Percentiles rank a stretch among this genome's conserved stretches.
Evolutionary conservation across 2,888 invertebrate species (phyloP).

Genomic region (Tromatobia lineatoria): DNA sequence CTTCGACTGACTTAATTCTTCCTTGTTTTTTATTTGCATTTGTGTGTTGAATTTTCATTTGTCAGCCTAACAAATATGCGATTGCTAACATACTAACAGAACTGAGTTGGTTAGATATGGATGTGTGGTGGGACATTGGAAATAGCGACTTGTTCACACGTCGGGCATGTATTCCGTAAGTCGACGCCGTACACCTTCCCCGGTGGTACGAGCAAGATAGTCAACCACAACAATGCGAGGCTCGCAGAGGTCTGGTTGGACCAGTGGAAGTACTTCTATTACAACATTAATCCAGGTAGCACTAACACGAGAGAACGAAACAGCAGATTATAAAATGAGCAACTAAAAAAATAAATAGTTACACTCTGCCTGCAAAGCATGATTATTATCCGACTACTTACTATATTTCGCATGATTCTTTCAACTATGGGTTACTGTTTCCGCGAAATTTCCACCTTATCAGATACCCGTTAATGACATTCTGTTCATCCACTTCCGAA

Average conservation of each 20-base stretch:
- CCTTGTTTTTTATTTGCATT: conserved; percentile 48
- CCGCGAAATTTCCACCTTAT: conserved; percentile 71
- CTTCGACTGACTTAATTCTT: not conserved
- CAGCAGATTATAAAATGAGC: conserved; percentile 30
- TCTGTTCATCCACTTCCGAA: conserved; percentile 49
- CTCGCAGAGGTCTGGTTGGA: conserved; percentile 99
- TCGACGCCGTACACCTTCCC: conserved; percentile 99
- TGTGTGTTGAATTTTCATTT: conserved; percentile 12
- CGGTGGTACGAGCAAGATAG: conserved; percentile 98
- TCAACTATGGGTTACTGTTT: conserved; percentile 53
- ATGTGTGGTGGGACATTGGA: conserved; percentile 98
- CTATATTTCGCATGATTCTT: conserved; percentile 52
- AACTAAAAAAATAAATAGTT: not conserved
- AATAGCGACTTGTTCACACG: conserved; percentile 97
- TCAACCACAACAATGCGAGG: conserved; percentile 99
- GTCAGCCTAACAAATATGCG: conserved; percentile 41
- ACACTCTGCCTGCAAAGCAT: conserved; percentile 55
- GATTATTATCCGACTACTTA: conserved; percentile 4
- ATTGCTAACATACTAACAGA: conserved; percentile 83
- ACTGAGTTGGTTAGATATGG: conserved; percentile 92
- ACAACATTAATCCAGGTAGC: conserved; percentile 98
- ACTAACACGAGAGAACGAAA: conserved; percentile 73
- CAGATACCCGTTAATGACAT: conserved; percentile 80
- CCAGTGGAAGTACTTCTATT: conserved; percentile 99
- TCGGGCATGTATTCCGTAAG: conserved; percentile 99